Conservation (phyloP, 1,140 invertebrate species). For the Macrobrachium rosenbergii region DNA sequence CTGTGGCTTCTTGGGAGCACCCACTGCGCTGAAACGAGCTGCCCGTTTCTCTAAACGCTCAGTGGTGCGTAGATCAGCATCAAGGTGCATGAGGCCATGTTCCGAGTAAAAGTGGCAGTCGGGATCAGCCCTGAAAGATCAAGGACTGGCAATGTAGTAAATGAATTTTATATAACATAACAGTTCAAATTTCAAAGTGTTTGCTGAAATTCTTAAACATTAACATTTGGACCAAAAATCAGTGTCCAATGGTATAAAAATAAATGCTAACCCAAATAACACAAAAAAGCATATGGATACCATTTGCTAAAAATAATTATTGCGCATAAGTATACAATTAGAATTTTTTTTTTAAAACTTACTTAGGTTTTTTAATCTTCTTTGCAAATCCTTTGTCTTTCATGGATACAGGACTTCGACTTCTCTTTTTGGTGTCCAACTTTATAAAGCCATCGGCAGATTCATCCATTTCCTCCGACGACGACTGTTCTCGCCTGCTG, state of each 20-base stretch:
- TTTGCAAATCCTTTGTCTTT: slow-evolving; percentile 54
- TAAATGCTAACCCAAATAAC: too few relatives aligned
- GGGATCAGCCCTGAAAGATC: neutral
- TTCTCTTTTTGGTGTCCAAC: slow-evolving; percentile 62
- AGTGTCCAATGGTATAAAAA: too few relatives aligned
- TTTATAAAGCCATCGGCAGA: slow-evolving; percentile 69
- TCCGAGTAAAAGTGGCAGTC: slow-evolving; percentile 78
- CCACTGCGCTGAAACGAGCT: slow-evolving; percentile 79
- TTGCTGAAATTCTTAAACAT: too few relatives aligned
- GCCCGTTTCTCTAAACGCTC: slow-evolving; percentile 76
- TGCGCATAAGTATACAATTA: neutral
- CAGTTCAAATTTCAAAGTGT: too few relatives aligned
- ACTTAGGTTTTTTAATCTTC: slow-evolving; percentile 56
- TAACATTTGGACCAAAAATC: too few relatives aligned
- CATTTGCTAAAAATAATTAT: too few relatives aligned
- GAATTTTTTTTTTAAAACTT: neutral
- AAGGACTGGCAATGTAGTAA: too few relatives aligned
- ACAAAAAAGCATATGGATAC: too few relatives aligned
- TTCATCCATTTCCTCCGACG: slow-evolving; percentile 67
- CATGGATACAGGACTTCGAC: slow-evolving; percentile 40
- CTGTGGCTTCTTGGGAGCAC: slow-evolving; percentile 65
- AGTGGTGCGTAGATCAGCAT: slow-evolving; percentile 70
- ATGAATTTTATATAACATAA: too few relatives aligned
- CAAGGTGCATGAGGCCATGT: slow-evolving; percentile 72
- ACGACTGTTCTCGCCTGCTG: slow-evolving; percentile 38